Evolutionary conservation across 1,140 invertebrate species (phyloP).

Genomic region (Stegodyphus dumicola): DNA sequence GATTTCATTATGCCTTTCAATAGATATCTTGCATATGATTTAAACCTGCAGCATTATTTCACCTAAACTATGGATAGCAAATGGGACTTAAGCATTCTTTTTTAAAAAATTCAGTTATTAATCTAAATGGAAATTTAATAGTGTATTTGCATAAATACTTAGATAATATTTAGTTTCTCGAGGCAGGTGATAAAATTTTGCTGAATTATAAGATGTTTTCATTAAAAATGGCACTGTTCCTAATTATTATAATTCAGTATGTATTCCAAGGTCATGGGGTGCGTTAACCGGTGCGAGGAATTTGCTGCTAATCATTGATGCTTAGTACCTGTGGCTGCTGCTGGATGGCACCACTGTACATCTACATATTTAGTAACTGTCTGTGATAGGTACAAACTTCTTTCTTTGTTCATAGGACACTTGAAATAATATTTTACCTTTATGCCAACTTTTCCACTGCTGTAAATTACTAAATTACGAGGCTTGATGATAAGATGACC

Average conservation of each 20-base stretch:
- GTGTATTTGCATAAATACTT: too few relatives aligned
- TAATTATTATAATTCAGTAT: too few relatives aligned
- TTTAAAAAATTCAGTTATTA: too few relatives aligned
- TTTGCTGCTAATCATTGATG: constrained; percentile 37
- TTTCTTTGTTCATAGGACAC: constrained; percentile 15
- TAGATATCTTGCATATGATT: too few relatives aligned
- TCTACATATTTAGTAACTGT: constrained; percentile 44
- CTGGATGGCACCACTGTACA: constrained; percentile 43
- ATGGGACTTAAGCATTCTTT: too few relatives aligned
- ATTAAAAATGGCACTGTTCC: too few relatives aligned
- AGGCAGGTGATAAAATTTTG: constrained; percentile 20
- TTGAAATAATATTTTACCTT: background rate
- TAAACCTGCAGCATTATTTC: too few relatives aligned
- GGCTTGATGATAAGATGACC: constrained; percentile 28
- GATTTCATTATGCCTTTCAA: too few relatives aligned
- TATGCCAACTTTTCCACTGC: constrained; percentile 9
- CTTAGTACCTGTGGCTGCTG: constrained; percentile 54
- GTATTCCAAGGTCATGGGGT: constrained; percentile 22
- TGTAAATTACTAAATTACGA: constrained; percentile 22
- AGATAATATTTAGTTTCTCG: background rate
- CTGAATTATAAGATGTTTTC: too few relatives aligned
- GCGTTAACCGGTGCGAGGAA: constrained; percentile 31
- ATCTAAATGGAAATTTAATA: too few relatives aligned
- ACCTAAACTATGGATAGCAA: too few relatives aligned
- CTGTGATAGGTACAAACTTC: constrained; percentile 55